Evolutionary conservation across 2,797 vertebrate genomes (phyloP).

Genomic region (Notamacropus eugenii): DNA sequence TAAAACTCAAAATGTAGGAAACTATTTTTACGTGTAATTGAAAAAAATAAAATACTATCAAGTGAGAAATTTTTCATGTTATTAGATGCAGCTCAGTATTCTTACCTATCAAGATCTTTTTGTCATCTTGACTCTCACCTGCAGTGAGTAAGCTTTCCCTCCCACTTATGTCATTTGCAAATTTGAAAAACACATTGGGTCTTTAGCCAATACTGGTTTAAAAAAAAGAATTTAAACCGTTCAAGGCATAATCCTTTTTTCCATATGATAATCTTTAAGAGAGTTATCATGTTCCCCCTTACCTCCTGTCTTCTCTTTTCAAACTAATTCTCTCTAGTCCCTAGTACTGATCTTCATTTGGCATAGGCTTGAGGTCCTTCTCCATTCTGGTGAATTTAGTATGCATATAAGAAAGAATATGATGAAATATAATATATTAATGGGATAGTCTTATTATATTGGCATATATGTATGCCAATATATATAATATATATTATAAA

Average conservation of each 20-base stretch:
- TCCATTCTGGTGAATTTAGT: not conserved
- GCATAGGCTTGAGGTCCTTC: not conserved
- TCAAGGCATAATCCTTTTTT: not conserved
- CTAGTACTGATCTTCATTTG: not conserved
- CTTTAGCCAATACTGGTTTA: not conserved
- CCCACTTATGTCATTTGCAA: not conserved
- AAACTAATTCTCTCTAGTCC: not conserved
- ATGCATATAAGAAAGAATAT: not conserved
- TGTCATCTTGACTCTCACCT: not conserved
- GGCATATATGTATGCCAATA: not conserved
- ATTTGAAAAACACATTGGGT: not conserved
- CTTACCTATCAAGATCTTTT: not conserved
- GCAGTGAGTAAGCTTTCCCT: not conserved
- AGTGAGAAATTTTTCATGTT: not conserved
- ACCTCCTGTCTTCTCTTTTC: not conserved
- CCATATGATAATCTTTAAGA: not conserved
- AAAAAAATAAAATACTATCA: too few relatives aligned
- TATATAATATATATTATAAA: not conserved
- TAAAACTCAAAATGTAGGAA: too few relatives aligned
- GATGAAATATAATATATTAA: not conserved
- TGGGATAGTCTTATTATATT: not conserved
- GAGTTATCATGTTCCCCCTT: not conserved
- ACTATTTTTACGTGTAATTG: too few relatives aligned
- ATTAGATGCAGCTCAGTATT: not conserved
- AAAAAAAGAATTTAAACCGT: not conserved